Evolutionary conservation across 2,797 vertebrate species (phyloP), one percentile per base, ranked within the genome.

Genomic region (Merluccius polli): DNA sequence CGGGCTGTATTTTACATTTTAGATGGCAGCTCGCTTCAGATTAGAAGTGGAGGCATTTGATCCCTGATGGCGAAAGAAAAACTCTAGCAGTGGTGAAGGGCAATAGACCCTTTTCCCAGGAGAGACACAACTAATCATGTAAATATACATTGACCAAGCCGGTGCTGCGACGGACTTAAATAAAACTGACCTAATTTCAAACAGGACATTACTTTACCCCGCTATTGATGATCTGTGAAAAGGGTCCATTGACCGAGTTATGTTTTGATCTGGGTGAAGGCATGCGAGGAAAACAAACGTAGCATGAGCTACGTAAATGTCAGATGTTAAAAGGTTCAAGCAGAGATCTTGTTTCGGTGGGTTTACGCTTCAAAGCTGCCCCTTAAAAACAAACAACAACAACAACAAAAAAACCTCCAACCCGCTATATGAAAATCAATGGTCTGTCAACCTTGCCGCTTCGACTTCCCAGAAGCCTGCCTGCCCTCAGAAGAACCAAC

Each of bases 261-360:
- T 44, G 77, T 78, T 88, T 84, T 85, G 76, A 88, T 87, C 72
- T 74, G 73, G 76, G 77, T 70, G 52, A 80, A 76, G 75, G 59
- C 29, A n/a, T n/a, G n/a, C 0, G 1, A 81, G 32, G 4, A 74
- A 78, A 88, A 87, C 81, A 85, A 36, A 21, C 36, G 77, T 52
- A 78, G 77, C 44, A 82, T 48, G 65, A 74, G 78, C n/a, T n/a
- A n/a, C 77, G 82, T 81, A 76, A 86, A 86, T 77, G 79, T 85
- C 79, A 82, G 81, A 82, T 36, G 32, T 15, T 63, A 36, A 82
- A 18, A 73, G 77, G 81, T 84, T 79, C 73, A 52, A 74, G 67
- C 9, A 5, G 9, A 32, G 1, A 10, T 32, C 15, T 69, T 9
- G 18, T 70, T 80, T 15, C 83, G 18, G 59, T 10, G 4, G 76